Evolutionary conservation across 2,113 vertebrate species (phyloP), one percentile per base, ranked within the genome.

Genomic region (Chiloscyllium plagiosum): DNA sequence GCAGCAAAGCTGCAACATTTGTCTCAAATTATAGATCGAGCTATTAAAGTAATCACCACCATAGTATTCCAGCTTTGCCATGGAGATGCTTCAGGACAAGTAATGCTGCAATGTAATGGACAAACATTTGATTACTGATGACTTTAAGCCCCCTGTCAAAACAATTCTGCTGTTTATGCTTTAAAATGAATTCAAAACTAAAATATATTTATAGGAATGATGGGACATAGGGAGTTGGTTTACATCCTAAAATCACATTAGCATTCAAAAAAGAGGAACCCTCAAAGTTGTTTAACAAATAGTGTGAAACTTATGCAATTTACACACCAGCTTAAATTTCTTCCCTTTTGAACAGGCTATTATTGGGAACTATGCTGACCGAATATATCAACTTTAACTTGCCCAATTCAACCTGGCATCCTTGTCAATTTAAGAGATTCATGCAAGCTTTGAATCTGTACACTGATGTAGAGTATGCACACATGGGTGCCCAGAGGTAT

Each of bases 311-410:
- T 33, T 61, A 90, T 2, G 2, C 33, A 33, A 52, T 90, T 90
- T 90, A 61, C 87, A 29, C 33, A 29, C 50, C 87, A 90, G 26
- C 80, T 83, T 83, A 20, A 5, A 19, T 47, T 72, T 72, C 17
- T n/a, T 56, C 6, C 29, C 56, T 5, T 87, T 52, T 10, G 61
- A 61, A 61, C 29, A 61, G 26, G 26, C 50, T 89, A 50, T 90
- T 61, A 90, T 90, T 90, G 22, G 87, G 56, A 90, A 61, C 87
- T 12, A 90, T 61, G 50, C 87, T 90, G 87, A 90, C 42, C 61
- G 22, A 90, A 90, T 90, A 90, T 61, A 90, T 90, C 52, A 90
- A 90, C 26, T 90, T 90, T 90, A 61, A 90, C 87, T 90, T 61
- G 61, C 22, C 87, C 87, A 65, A 90, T 90, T 90, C 52, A 17